Conservation (phyloP, 2,113 vertebrate species). For the Cyprinus carpio region DNA sequence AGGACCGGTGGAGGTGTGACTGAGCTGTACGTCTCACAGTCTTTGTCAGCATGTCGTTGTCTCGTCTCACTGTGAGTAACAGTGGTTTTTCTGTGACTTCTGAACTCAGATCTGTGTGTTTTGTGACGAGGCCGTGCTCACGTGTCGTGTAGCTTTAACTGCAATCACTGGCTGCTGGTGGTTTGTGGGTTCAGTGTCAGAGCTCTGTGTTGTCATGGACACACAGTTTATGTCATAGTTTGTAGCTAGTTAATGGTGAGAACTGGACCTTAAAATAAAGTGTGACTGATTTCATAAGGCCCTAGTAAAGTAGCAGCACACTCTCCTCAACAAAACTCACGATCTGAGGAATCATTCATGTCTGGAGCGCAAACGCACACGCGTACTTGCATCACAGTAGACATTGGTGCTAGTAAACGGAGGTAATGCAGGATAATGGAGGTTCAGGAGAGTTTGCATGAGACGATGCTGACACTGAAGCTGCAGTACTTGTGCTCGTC, state of each 20-base stretch:
- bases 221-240: neutral
- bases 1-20: slow-evolving; percentile 11
- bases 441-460: neutral
- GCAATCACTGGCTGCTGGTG: neutral
- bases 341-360: too few species aligned
- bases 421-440: neutral
- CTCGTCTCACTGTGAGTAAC: neutral
- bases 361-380: neutral
- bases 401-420: too few species aligned
- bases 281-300: too few species aligned
- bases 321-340: neutral
- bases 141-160: neutral
- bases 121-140: neutral
- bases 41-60: neutral
- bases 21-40: neutral
- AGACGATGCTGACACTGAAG: neutral
- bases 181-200: slow-evolving; percentile 45
- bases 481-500: neutral
- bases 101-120: neutral
- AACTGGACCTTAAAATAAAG: neutral
- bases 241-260: neutral
- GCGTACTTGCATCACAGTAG: neutral
- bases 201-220: neutral
- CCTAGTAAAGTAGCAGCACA: neutral
- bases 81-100: neutral